Conservation (phyloP, 2,888 invertebrate species). For the Rambutsinella grinnellia region DNA sequence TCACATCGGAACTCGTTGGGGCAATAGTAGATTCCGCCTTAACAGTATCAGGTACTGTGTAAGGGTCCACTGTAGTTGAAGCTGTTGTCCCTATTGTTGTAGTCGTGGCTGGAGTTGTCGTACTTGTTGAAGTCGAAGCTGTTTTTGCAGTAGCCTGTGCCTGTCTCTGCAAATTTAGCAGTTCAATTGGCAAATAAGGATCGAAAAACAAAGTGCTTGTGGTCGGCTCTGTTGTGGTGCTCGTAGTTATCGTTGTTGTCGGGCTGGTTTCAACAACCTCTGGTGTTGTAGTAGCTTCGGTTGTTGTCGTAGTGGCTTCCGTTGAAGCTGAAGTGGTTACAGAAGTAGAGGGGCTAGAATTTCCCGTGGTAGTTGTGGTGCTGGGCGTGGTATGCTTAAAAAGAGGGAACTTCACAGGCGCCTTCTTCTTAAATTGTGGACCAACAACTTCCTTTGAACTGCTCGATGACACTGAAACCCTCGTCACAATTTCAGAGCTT, state of each 20-base stretch:
- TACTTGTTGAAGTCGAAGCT: constrained; percentile 13
- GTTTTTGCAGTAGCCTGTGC: constrained; percentile 24
- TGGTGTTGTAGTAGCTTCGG: constrained; percentile 27
- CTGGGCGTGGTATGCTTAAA: constrained; percentile 49
- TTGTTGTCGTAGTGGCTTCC: constrained; percentile 12
- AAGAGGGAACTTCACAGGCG: constrained; percentile 35
- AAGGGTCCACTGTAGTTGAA: constrained; percentile 38
- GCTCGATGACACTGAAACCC: constrained; percentile 31
- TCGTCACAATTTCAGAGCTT: constrained; percentile 37
- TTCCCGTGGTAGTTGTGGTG: constrained; percentile 23
- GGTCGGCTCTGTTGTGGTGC: constrained; percentile 32
- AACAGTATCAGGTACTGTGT: constrained; percentile 25
- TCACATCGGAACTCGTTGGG: background rate
- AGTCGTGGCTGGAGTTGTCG: constrained; percentile 18
- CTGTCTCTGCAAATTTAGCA: constrained; percentile 50
- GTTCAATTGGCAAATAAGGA: constrained; percentile 51
- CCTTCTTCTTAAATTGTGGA: constrained; percentile 36
- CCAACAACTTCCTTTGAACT: constrained; percentile 25
- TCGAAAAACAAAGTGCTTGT: constrained; percentile 42
- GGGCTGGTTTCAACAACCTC: constrained; percentile 29
- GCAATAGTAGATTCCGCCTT: constrained; percentile 11
- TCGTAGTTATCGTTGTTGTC: constrained; percentile 23
- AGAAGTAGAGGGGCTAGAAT: background rate
- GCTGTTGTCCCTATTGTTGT: constrained; percentile 14
- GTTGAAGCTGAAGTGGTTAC: constrained; percentile 6